Evolutionary conservation across 2,888 invertebrate genomes (phyloP).

Genomic region (Hymenopus coronatus): DNA sequence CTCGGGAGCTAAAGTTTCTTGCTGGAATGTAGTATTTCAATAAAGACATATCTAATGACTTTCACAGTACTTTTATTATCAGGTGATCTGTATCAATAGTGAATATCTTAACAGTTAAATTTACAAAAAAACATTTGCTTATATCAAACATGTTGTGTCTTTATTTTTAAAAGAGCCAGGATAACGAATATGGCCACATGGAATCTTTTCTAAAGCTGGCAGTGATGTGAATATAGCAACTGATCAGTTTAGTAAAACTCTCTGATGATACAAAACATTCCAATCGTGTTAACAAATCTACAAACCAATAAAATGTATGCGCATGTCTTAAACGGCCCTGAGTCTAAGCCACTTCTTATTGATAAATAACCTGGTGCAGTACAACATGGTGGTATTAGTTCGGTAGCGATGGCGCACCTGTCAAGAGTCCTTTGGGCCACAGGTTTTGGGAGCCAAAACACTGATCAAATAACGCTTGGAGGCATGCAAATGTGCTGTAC

Average conservation of each 20-base stretch:
- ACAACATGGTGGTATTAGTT: background rate
- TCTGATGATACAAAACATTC: background rate
- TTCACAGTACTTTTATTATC: background rate
- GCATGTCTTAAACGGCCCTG: too few species aligned
- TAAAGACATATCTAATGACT: background rate
- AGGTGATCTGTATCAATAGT: background rate
- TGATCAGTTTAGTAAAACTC: background rate
- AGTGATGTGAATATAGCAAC: background rate
- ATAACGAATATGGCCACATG: background rate
- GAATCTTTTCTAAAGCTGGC: background rate
- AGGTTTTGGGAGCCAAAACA: background rate
- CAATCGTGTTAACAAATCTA: background rate
- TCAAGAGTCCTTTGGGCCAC: background rate
- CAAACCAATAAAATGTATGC: background rate
- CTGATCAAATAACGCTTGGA: too few species aligned
- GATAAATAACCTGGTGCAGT: too few species aligned
- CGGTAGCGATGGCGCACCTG: background rate
- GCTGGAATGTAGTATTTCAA: background rate
- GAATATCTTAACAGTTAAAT: background rate
- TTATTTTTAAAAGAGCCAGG: background rate
- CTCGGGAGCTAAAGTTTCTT: too few species aligned
- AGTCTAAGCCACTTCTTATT: too few species aligned
- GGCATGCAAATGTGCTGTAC: too few species aligned
- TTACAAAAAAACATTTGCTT: background rate
- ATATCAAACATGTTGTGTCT: background rate